These are phyloP conservation scores for Chironomus striatipennis DNA, from an alignment of 1,140 invertebrate species.

Conservation along the genomic window DNA sequence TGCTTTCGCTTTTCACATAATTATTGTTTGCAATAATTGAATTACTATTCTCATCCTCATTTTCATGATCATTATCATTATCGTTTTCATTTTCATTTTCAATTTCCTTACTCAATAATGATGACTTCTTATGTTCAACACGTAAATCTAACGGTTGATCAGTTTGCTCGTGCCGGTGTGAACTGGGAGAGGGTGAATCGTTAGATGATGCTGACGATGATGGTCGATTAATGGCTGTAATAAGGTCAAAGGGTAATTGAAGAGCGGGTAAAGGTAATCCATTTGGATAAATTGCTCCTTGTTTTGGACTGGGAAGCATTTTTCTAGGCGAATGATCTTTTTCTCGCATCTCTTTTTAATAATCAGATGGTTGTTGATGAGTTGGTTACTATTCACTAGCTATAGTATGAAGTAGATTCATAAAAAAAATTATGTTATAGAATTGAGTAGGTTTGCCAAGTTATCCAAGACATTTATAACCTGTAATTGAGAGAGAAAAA, in stretches of 20 bases:
- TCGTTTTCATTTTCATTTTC: background rate
- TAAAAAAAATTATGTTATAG: too few relatives aligned
- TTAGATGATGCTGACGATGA: conserved; percentile 26
- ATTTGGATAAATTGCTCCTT: conserved; percentile 59
- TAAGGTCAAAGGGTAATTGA: conserved; percentile 42
- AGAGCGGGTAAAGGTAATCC: conserved; percentile 46
- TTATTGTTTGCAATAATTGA: conserved; percentile 40
- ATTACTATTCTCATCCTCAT: conserved; percentile 68
- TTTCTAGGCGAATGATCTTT: conserved; percentile 70
- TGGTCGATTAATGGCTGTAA: conserved; percentile 33
- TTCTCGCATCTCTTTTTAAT: conserved; percentile 52
- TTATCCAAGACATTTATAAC: too few relatives aligned
- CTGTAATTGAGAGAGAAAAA: too few relatives aligned
- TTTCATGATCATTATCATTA: conserved; percentile 40
- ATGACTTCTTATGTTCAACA: conserved; percentile 66
- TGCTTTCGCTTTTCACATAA: conserved; percentile 7
- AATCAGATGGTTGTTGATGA: background rate
- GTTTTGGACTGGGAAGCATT: conserved; percentile 63
- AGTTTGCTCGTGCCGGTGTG: conserved; percentile 28
- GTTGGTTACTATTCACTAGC: too few relatives aligned
- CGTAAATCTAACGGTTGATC: conserved; percentile 76
- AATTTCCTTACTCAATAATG: conserved; percentile 39
- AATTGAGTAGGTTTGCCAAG: too few relatives aligned
- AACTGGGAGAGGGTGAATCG: background rate
- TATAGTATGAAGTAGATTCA: too few relatives aligned